Evolutionary conservation across 2,888 invertebrate species (phyloP).

Genomic region (Drosophila nr. perissopoda): DNA sequence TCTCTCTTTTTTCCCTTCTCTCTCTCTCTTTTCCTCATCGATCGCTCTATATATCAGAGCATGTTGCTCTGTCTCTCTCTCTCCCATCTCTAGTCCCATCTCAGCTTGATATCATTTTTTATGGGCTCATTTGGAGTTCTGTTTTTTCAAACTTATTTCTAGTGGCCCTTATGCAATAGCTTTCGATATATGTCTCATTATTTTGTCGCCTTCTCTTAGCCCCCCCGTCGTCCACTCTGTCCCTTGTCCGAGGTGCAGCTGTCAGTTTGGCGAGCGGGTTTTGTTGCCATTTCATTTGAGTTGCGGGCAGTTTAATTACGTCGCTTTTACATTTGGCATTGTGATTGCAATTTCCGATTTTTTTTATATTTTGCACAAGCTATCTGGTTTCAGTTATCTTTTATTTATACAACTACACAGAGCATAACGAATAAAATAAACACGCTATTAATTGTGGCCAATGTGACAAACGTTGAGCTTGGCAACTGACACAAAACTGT

Average conservation of each 20-base stretch:
- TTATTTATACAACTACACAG: slow-evolving; percentile 11
- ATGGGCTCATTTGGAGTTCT: neutral
- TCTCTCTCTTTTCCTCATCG: neutral
- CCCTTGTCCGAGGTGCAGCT: neutral
- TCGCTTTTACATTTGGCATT: slow-evolving; percentile 38
- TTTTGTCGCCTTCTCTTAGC: neutral
- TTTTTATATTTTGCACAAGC: slow-evolving; percentile 10
- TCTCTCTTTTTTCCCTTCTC: neutral
- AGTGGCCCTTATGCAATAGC: neutral
- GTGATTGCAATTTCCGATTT: slow-evolving; percentile 19
- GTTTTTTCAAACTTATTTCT: neutral
- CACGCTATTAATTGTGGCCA: slow-evolving; percentile 68
- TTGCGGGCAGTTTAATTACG: slow-evolving; percentile 57
- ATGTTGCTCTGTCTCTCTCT: neutral
- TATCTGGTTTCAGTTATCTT: slow-evolving; percentile 5
- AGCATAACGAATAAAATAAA: slow-evolving; percentile 50
- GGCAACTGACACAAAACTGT: slow-evolving; percentile 39
- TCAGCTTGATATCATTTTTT: neutral
- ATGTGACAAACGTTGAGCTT: slow-evolving; percentile 39
- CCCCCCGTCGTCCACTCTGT: neutral
- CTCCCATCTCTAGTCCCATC: neutral
- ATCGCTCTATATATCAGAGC: neutral
- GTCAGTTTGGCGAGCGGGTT: slow-evolving; percentile 31
- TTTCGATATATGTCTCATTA: neutral
- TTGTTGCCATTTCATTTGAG: slow-evolving; percentile 58